phyloP scores from a whole-genome alignment of 1,140 invertebrate genomes.

The Dreissena rostriformis region DNA sequence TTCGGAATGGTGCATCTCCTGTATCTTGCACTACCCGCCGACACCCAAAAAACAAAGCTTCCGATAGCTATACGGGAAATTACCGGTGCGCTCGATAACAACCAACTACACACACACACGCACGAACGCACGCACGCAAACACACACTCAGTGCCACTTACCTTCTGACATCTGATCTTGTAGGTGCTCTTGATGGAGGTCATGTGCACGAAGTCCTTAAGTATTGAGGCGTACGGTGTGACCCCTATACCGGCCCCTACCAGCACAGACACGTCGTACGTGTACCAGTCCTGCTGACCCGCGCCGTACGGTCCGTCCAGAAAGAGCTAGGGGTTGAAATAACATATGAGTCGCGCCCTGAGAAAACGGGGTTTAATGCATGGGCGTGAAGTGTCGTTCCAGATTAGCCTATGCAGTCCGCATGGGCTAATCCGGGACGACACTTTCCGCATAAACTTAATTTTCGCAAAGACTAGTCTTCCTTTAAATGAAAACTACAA shows the following conservation, averaged over 20 bases:
- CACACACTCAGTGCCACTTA: constrained; percentile 41
- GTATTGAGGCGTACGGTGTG: constrained; percentile 99
- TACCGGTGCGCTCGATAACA: background rate
- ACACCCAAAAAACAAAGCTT: too few relatives aligned
- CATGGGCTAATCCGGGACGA: too few relatives aligned
- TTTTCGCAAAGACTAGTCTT: too few relatives aligned
- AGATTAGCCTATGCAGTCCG: too few relatives aligned
- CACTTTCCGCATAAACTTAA: too few relatives aligned
- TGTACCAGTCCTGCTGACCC: constrained; percentile 99
- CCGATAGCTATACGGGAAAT: too few relatives aligned
- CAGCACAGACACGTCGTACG: constrained; percentile 92
- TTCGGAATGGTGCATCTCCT: too few relatives aligned
- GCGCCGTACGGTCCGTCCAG: constrained; percentile 99
- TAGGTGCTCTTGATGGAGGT: constrained; percentile 77
- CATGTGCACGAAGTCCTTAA: constrained; percentile 83
- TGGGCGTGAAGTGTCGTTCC: too few relatives aligned
- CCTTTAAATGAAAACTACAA: too few relatives aligned
- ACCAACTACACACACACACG: background rate
- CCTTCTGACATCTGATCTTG: constrained; percentile 80
- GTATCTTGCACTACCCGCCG: too few relatives aligned
- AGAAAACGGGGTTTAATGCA: too few relatives aligned
- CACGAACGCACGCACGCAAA: background rate
- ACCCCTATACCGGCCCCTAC: constrained; percentile 99
- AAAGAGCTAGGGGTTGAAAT: constrained; percentile 82
- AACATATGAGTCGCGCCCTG: too few relatives aligned